Percentiles rank a stretch among this genome's conserved stretches.
Conservation (phyloP, 2,888 invertebrate genomes). For the Eristalinus sepulchralis region DNA sequence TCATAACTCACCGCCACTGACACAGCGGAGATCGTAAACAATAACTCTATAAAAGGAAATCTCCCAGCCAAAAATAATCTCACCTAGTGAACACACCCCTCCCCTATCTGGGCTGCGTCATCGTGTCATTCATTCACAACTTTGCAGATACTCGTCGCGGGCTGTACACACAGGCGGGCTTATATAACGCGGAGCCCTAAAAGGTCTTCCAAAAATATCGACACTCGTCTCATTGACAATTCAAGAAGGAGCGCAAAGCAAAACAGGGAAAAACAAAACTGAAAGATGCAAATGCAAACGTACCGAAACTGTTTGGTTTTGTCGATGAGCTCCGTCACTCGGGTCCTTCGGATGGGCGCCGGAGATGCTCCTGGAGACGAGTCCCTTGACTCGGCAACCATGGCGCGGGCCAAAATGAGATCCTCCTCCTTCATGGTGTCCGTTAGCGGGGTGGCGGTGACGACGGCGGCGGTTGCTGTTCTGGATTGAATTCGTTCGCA, state of each 20-base stretch:
- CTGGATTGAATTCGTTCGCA: not conserved
- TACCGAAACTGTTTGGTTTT: conserved; percentile 88
- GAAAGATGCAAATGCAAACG: conserved; percentile 73
- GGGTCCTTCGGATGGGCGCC: conserved; percentile 84
- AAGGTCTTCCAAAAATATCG: conserved; percentile 57
- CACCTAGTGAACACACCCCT: not conserved
- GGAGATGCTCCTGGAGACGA: conserved; percentile 84
- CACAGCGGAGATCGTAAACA: not conserved
- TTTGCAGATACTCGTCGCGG: not conserved
- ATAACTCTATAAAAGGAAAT: conserved; percentile 10
- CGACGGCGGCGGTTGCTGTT: not conserved
- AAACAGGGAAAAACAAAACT: not conserved
- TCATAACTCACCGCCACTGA: not conserved
- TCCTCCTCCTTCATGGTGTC: conserved; percentile 87
- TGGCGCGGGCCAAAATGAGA: conserved; percentile 87
- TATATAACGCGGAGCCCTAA: conserved; percentile 25
- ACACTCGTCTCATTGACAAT: conserved; percentile 6
- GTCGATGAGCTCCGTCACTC: conserved; percentile 84
- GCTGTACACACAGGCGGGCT: not conserved
- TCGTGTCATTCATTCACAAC: conserved; percentile 31
- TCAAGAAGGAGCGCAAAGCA: not conserved
- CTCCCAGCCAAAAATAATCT: conserved; percentile 11
- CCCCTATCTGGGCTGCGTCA: not conserved
- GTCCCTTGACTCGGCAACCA: conserved; percentile 80
- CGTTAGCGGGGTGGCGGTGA: too few relatives aligned